Evolutionary conservation across 2,797 vertebrate genomes (phyloP), one percentile per base, ranked within the genome.

Genomic region (Sebastes wilsoni): DNA sequence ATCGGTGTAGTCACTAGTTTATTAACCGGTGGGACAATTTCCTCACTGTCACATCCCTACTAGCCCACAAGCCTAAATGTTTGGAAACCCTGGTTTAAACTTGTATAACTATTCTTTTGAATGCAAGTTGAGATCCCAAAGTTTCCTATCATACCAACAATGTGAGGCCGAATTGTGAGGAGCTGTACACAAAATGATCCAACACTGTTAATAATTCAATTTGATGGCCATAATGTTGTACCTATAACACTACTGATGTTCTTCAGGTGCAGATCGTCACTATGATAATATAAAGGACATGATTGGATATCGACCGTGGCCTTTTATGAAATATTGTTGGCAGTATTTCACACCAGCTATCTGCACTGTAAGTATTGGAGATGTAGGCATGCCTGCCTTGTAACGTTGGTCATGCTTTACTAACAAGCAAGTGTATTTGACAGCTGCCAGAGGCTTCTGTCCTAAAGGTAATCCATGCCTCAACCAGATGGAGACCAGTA

Each of bases 301-400:
- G 96, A 96, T 96, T 87, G 96, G 96, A 75, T 95, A 95, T 85
- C 93, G 87, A 60, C 95, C 95, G 0, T 94, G 92, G 92, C 87
- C 95, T 34, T 89, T 90, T 13, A 95, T 96, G 89, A 96, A 96
- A 84, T 95, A 94, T 22, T 96, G 96, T 73, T 96, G 96, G 96
- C 77, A 92, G 85, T 96, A 92, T 85, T 25, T 95, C 13, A 96
- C 96, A 66, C 95, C 96, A 79, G 81, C 86, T 54, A 49, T 96
- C 68, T 96, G 95, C 61, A 90, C 82, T 30, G 96, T 96, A 88
- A 94, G 96, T 94, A 88, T n/a, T 30, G 11, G 23, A 46, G 66
- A 49, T 30, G 18, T 55, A 59, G 46, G 25, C 27, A 27, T 42
- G 8, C 4, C 38, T 77, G 25, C 20, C 10, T 56, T 27, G 62